A percentile compares a stretch with the other conserved stretches of the same genome.
Evolutionary conservation across 2,797 vertebrate genomes (phyloP).

Genomic region (Caiman crocodilus): DNA sequence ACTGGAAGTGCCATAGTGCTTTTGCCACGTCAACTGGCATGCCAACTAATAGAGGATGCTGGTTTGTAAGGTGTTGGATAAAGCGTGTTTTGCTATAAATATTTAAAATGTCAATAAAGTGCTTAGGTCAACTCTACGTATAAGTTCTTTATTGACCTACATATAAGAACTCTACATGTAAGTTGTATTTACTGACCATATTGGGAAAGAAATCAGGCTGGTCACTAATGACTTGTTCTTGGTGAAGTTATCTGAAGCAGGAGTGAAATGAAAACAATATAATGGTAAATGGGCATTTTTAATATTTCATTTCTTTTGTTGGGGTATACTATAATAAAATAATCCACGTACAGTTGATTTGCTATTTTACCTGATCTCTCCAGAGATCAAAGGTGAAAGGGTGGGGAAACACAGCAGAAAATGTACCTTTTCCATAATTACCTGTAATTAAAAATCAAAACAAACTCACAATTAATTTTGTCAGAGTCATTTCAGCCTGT

Average conservation of each 20-base stretch:
- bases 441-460: conserved; percentile 51
- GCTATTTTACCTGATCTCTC: conserved; percentile 24
- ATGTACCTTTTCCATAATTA: neutral
- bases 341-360: neutral
- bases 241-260: neutral
- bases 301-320: conserved; percentile 12
- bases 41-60: too few relatives aligned
- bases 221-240: too few relatives aligned
- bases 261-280: conserved; percentile 4
- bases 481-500: conserved; percentile 55
- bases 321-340: conserved; percentile 1
- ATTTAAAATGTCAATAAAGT: neutral
- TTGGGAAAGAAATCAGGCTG: rapidly evolving
- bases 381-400: neutral
- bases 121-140: neutral
- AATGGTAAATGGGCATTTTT: neutral
- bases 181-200: neutral
- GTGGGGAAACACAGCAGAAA: conserved; percentile 37
- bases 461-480: conserved; percentile 55
- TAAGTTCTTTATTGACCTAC: neutral
- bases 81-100: too few relatives aligned
- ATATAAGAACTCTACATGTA: neutral
- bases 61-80: too few relatives aligned
- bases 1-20: too few relatives aligned
- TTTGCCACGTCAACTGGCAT: too few relatives aligned